Evolutionary conservation across 2,113 vertebrate genomes (phyloP).

Genomic region (Marmota monax): DNA sequence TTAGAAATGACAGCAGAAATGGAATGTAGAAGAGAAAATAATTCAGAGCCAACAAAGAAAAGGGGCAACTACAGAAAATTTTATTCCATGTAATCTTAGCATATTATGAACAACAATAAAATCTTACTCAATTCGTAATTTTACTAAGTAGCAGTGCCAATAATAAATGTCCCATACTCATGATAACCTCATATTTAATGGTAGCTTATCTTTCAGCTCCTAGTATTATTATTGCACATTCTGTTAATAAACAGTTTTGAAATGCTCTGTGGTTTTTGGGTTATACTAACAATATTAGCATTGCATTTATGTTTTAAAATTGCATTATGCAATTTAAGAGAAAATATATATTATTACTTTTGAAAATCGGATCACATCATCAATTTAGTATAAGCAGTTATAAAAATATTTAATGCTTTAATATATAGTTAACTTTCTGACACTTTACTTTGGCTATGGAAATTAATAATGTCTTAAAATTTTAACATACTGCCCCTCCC

Average conservation of each 20-base stretch:
- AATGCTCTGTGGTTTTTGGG: not conserved
- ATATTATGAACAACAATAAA: not conserved
- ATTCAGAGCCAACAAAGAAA: constrained; percentile 72
- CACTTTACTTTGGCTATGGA: not conserved
- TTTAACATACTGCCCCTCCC: not conserved
- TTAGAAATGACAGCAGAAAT: constrained; percentile 82
- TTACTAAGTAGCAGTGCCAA: constrained; percentile 57
- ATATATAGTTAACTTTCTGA: not conserved
- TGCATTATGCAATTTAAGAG: constrained; percentile 3
- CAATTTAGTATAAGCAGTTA: not conserved
- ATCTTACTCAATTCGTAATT: constrained; percentile 9
- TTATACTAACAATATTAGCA: not conserved
- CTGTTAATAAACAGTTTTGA: not conserved
- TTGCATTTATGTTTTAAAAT: not conserved
- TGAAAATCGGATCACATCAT: not conserved
- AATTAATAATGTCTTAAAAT: constrained; percentile 15
- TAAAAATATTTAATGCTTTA: constrained; percentile 33
- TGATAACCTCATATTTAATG: constrained; percentile 23
- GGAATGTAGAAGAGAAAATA: constrained; percentile 76
- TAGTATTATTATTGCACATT: not conserved
- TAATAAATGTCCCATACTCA: constrained; percentile 58
- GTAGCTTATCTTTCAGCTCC: not conserved
- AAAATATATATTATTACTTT: constrained; percentile 53
- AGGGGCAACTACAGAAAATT: constrained; percentile 53
- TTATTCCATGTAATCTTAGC: constrained; percentile 7